These are phyloP conservation scores for Holothuria leucospilota DNA, from an alignment of 53 echinoderm and acorn worm genomes.

Conservation along the genomic window DNA sequence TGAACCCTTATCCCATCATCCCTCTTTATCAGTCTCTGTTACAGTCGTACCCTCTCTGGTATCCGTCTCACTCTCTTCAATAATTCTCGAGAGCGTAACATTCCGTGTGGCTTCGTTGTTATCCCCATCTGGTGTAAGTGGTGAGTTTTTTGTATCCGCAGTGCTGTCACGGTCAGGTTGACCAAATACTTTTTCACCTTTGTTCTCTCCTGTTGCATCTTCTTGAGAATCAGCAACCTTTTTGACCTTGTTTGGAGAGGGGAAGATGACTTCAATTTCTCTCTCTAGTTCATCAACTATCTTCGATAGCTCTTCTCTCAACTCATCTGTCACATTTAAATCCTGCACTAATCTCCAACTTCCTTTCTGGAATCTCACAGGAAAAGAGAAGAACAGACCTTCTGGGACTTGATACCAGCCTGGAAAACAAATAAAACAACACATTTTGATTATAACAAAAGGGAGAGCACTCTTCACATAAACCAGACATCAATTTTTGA, in stretches of 20 bases:
- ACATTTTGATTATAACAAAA: too few species aligned
- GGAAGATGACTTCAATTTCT: constrained; percentile 89
- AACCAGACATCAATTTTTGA: too few species aligned
- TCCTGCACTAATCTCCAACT: constrained; percentile 90
- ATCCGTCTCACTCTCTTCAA: constrained; percentile 83
- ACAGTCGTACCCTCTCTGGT: constrained; percentile 64
- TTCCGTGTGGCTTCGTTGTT: constrained; percentile 53
- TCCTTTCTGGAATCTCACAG: constrained; percentile 92
- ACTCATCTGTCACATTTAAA: constrained; percentile 69
- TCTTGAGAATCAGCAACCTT: constrained; percentile 9
- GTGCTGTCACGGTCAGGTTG: constrained; percentile 17
- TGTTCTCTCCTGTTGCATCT: constrained; percentile 31
- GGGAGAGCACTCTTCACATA: too few species aligned
- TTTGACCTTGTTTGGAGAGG: constrained; percentile 63
- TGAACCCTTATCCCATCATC: neutral
- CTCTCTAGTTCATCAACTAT: constrained; percentile 81
- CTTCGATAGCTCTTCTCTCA: constrained; percentile 56
- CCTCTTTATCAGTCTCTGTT: constrained; percentile 72
- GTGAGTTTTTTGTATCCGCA: constrained; percentile 16
- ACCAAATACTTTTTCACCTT: constrained; percentile 47
- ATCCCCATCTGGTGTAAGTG: neutral
- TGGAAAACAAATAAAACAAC: constrained; percentile 28
- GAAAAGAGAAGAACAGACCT: constrained; percentile 86
- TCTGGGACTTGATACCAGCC: constrained; percentile 90
- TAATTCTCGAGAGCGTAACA: constrained; percentile 75